Conservation (phyloP, 2,113 vertebrate genomes). For the Pipra filicauda region DNA sequence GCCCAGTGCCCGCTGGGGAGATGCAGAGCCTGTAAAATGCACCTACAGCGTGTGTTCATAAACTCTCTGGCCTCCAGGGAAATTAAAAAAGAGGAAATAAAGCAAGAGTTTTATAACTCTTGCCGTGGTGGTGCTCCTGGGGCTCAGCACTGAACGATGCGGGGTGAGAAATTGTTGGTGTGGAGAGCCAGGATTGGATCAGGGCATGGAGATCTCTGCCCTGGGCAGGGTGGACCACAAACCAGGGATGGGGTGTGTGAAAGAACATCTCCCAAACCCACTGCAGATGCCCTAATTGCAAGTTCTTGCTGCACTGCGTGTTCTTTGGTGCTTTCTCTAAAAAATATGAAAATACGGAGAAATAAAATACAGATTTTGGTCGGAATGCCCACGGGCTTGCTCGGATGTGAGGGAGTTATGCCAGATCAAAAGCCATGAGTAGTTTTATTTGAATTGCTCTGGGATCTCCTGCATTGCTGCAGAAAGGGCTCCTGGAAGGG, state of each 20-base stretch:
- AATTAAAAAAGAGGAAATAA: background rate
- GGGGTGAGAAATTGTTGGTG: background rate
- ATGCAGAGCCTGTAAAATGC: background rate
- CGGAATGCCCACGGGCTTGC: background rate
- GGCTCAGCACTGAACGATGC: accelerated
- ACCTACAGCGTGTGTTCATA: accelerated
- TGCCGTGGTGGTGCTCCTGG: background rate
- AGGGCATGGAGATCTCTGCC: background rate
- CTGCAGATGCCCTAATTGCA: no score
- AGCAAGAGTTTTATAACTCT: background rate
- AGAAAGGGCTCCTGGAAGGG: background rate
- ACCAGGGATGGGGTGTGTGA: background rate
- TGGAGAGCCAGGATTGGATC: accelerated
- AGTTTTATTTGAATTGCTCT: background rate
- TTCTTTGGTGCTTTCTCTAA: background rate
- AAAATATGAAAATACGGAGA: background rate
- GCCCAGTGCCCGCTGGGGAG: accelerated
- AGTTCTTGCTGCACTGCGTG: background rate
- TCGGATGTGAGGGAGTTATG: background rate
- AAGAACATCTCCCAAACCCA: background rate
- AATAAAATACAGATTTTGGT: background rate
- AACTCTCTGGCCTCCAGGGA: background rate
- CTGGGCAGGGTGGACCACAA: background rate
- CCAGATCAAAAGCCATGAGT: background rate
- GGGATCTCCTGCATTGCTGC: background rate